Evolutionary conservation across 2,113 vertebrate species (phyloP).

Genomic region (Chroicocephalus ridibundus): DNA sequence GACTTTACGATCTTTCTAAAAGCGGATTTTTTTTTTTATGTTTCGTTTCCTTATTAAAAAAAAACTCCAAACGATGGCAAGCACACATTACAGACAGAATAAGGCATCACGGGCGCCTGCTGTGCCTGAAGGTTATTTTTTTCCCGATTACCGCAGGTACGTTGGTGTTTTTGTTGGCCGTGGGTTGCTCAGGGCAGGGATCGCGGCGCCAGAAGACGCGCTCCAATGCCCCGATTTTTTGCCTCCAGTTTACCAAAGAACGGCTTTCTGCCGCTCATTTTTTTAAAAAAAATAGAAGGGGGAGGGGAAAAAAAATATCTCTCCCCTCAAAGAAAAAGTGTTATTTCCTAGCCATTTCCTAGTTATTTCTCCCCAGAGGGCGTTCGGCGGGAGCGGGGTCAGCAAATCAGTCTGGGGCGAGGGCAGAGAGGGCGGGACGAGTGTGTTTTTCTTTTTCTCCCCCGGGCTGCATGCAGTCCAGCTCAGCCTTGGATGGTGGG

Average conservation of each 20-base stretch:
- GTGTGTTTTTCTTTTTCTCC: neutral
- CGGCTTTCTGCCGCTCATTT: neutral
- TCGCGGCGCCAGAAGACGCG: fast-evolving
- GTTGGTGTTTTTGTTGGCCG: fast-evolving
- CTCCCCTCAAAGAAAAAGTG: fast-evolving
- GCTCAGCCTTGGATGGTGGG: neutral
- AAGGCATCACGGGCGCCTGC: neutral
- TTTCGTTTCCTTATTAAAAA: too few relatives aligned
- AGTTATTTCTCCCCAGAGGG: too few relatives aligned
- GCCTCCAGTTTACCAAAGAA: neutral
- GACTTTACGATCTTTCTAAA: neutral
- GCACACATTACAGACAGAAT: too few relatives aligned
- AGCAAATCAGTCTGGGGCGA: neutral
- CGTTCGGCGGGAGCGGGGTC: neutral
- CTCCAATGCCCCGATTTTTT: fast-evolving
- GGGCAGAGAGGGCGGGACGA: neutral
- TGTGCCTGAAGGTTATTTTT: fast-evolving
- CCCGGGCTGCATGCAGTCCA: neutral
- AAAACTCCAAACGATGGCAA: neutral
- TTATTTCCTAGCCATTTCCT: neutral
- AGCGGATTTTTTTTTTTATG: neutral
- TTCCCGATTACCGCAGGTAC: fast-evolving
- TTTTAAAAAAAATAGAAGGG: neutral
- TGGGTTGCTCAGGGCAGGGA: too few relatives aligned
- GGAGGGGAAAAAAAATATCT: fast-evolving